Percentiles rank a stretch among this genome's conserved stretches.
Evolutionary conservation across 2,797 vertebrate genomes (phyloP).

Genomic region (Sparidentex hasta): DNA sequence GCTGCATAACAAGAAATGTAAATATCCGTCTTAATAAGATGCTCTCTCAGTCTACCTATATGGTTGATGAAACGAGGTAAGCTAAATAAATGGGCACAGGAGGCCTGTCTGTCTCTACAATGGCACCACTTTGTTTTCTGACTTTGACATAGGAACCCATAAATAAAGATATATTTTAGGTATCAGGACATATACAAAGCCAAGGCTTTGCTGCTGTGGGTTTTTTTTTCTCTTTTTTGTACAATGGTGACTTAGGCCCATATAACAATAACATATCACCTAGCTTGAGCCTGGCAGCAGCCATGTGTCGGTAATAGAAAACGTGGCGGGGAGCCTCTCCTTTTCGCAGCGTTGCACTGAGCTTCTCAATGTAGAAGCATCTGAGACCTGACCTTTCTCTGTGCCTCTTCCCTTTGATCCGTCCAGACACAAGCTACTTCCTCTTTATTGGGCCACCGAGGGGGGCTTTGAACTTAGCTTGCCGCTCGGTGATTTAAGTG

Average conservation of each 20-base stretch:
- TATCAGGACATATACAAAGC: not conserved
- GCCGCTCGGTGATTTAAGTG: conserved; percentile 74
- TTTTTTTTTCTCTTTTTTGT: conserved; percentile 20
- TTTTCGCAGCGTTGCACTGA: conserved; percentile 48
- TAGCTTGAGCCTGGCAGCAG: conserved; percentile 31
- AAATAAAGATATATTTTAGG: not conserved
- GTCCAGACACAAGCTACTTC: conserved; percentile 74
- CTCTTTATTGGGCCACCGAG: conserved; percentile 75
- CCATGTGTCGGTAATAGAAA: conserved; percentile 64
- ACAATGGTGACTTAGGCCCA: conserved; percentile 21
- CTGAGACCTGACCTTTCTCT: conserved; percentile 82
- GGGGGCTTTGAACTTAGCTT: conserved; percentile 84
- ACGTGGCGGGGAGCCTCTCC: conserved; percentile 66
- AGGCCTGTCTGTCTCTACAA: not conserved
- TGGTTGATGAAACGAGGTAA: not conserved
- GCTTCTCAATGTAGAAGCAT: conserved; percentile 71
- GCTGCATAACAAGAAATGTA: too few relatives aligned
- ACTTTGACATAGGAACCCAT: not conserved
- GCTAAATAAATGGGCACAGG: not conserved
- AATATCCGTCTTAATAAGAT: too few relatives aligned
- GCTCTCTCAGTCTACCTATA: too few relatives aligned
- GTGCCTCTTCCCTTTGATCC: conserved; percentile 82
- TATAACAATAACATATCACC: conserved; percentile 45
- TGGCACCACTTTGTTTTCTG: not conserved
- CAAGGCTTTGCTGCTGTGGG: not conserved